Percentiles rank a stretch among this genome's conserved stretches.
These are phyloP conservation scores for Cotesia glomerata DNA, from an alignment of 1,140 invertebrate genomes.

Conservation along the genomic window DNA sequence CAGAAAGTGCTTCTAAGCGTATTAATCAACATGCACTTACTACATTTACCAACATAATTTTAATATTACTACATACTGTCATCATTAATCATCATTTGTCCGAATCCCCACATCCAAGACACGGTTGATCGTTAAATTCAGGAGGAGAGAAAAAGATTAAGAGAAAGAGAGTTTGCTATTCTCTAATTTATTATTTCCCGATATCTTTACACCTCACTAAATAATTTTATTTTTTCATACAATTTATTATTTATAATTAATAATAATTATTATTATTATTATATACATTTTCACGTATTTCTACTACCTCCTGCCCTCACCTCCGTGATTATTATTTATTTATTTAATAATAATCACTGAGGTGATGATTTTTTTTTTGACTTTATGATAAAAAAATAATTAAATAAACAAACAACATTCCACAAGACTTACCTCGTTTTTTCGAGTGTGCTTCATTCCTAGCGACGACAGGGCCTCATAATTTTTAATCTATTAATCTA, in stretches of 20 bases:
- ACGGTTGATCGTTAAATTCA: conserved; percentile 27
- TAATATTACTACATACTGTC: not conserved
- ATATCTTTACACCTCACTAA: not conserved
- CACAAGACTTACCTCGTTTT: not conserved
- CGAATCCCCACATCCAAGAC: not conserved
- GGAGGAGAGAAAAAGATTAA: conserved; percentile 28
- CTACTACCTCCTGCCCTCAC: not conserved
- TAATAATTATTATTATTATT: too few species aligned
- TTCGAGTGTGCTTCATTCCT: conserved; percentile 21
- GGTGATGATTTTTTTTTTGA: not conserved
- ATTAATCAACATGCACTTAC: not conserved
- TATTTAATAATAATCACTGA: not conserved
- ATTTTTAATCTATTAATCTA: conserved; percentile 26
- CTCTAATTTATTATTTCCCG: conserved; percentile 3
- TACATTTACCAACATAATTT: not conserved
- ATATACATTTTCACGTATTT: not conserved
- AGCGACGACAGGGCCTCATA: conserved; percentile 26
- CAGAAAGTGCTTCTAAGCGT: conserved; percentile 92
- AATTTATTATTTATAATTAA: not conserved
- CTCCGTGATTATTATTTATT: not conserved
- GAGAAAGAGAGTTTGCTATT: conserved; percentile 35
- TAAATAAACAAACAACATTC: conserved; percentile 4
- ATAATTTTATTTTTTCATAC: not conserved
- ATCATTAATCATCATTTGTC: conserved; percentile 24
- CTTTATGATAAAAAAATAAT: not conserved